Evolutionary conservation across 2,113 vertebrate species (phyloP), one percentile per base, ranked within the genome.

Genomic region (Columba livia): DNA sequence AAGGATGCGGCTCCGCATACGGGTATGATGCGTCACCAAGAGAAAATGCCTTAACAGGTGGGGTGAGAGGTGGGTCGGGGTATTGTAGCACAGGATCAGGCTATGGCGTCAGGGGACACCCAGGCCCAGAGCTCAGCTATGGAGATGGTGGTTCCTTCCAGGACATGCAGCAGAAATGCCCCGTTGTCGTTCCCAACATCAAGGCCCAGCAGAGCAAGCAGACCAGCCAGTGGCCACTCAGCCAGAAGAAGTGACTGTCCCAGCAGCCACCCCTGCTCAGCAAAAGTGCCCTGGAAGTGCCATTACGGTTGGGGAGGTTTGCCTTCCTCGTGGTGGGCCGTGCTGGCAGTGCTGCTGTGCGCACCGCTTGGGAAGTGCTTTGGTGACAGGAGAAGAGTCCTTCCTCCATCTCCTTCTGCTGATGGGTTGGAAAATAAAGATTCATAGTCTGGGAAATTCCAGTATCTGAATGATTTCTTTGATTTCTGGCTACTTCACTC

Each of bases 261-360:
- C 78, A 12, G 26, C 9, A 50, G 71, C 51, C 3, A 0, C 5
- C 36, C 9, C 31, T 24, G 40, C 40, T 51, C 16, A 2, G 36
- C 10, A 54, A 2, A 73, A 54, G 5, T 8, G 38, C 3, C 38
- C 42, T 16, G 36, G 36, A 42, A 24, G n/a, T 3, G 11, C 19
- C 14, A 2, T 17, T 29, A 3, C 0, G 1, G 12, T 12, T 9
- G 0, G 40, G 58, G 51, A 92, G 17, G 29, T 57, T n/a, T 2
- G 1, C 4, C 0, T 31, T 53, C 66, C 44, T 50, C 3, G 0
- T 0, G 0, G 4, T 7, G 25, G 32, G 36, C 31, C 65, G 47
- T 3, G 34, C 20, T 31, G 24, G 16, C 1, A 21, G 2, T 2
- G 2, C 8, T 4, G 18, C 12, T 40, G 25, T 32, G 9, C 19